A percentile compares a stretch with the other conserved stretches of the same genome.
Conservation (phyloP, 2,797 vertebrate species). For the Podargus strigoides region DNA sequence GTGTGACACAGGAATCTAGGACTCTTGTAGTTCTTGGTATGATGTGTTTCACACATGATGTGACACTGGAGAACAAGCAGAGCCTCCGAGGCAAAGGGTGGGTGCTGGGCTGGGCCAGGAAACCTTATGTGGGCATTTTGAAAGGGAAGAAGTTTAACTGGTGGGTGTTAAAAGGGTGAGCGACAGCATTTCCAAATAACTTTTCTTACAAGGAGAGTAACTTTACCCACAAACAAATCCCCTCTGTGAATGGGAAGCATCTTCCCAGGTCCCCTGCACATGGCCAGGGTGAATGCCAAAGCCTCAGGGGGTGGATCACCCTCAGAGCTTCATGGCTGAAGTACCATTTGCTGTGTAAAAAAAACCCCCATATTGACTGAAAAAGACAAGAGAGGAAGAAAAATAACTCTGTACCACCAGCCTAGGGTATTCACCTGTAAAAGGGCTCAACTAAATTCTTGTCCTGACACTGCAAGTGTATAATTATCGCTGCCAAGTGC, state of each 20-base stretch:
- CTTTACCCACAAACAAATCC: conserved; percentile 5
- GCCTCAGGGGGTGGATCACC: background rate
- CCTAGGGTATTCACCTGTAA: background rate
- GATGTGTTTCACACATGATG: background rate
- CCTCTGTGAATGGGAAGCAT: background rate
- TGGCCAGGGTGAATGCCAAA: background rate
- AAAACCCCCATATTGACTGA: background rate
- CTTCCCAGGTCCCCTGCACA: background rate
- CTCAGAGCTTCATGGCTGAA: background rate
- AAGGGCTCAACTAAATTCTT: background rate
- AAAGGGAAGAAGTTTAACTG: background rate
- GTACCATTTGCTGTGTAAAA: background rate
- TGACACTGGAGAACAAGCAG: background rate
- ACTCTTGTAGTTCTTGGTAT: background rate
- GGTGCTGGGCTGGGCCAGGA: background rate
- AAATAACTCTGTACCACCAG: background rate
- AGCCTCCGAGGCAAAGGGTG: background rate
- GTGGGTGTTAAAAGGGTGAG: background rate
- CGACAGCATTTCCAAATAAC: background rate
- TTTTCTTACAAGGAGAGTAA: background rate
- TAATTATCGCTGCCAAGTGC: background rate
- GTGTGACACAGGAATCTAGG: background rate
- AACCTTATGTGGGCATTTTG: background rate
- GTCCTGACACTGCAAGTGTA: background rate
- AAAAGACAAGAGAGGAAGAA: background rate